Evolutionary conservation across 2,888 invertebrate species (phyloP), one percentile per base, ranked within the genome.

Genomic region (Noctuana brunneofusca): DNA sequence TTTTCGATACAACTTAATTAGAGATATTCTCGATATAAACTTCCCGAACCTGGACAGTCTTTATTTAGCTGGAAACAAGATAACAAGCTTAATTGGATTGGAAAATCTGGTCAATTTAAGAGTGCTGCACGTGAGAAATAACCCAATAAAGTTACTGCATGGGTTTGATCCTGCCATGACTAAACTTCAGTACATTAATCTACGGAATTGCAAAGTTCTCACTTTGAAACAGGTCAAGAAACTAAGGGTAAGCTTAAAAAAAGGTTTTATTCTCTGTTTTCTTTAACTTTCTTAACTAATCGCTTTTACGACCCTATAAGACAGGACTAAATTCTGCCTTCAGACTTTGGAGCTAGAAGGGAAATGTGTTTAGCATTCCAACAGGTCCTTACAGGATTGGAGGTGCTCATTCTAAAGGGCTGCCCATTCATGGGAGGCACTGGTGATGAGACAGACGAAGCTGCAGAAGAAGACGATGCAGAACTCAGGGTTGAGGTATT

Each of bases 31-130:
- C 0, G 86, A 92, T 53, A 74, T 88, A 0, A 81, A 92, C 65
- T 93, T 93, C 49, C 81, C 86, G 0, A 85, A 80, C 30, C 68
- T 97, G 66, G 94, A 95, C 71, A 95, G 95, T 69, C 84, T 97
- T 0, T 97, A 96, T 79, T 81, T 97, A 63, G 95, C 95, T 52
- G 94, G 95, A 58, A 97, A 97, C 80, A 94, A 94, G 41, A 93
- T 97, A 53, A 87, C 87, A 0, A 85, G 76, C 18, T 74, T 96
- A n/a, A 87, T 92, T 43, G 94, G 94, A 2, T 70, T 96, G n/a
- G 91, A 92, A 14, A 86, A 80, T 43, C 86, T 96, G 69, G 75
- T 78, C 0, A 93, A 94, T 71, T 80, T 97, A 64, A 92, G 93
- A 65, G 93, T 95, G 16, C 81, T 97, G 12, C 96, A 97, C 74